Evolutionary conservation across 2,888 invertebrate genomes (phyloP).

Genomic region (Brassicogethes aeneus): DNA sequence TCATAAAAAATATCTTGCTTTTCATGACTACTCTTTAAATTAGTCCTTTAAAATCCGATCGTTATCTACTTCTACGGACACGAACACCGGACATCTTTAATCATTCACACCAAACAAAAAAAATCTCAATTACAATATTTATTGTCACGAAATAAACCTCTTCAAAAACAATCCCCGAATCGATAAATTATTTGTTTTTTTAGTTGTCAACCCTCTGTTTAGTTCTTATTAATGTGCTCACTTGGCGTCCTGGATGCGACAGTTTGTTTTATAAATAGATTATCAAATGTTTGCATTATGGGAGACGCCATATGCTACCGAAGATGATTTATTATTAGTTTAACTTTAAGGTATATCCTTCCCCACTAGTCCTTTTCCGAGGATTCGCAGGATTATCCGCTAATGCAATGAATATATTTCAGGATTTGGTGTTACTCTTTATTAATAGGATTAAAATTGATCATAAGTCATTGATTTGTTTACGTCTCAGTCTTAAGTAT

Average conservation of each 20-base stretch:
- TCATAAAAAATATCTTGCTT: too few species aligned
- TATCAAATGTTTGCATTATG: not conserved
- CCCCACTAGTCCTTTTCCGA: not conserved
- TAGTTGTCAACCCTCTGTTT: not conserved
- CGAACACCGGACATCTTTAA: too few species aligned
- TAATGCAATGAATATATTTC: not conserved
- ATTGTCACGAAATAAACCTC: not conserved
- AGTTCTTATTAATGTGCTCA: not conserved
- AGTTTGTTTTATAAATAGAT: not conserved
- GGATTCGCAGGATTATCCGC: not conserved
- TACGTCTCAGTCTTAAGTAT: too few species aligned
- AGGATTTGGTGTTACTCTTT: not conserved
- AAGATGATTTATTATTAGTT: slow-evolving; percentile 1
- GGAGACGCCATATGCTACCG: not conserved
- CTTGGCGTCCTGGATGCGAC: not conserved
- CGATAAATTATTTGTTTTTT: not conserved
- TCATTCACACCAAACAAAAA: not conserved
- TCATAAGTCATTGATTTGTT: too few species aligned
- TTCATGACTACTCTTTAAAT: too few species aligned
- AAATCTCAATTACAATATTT: not conserved
- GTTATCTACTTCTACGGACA: too few species aligned
- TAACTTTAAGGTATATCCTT: not conserved
- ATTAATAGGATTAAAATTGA: too few species aligned
- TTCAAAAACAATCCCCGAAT: not conserved
- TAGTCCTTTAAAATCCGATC: too few species aligned